phyloP scores from a whole-genome alignment of 2,113 vertebrate species.

The Nanger granti region DNA sequence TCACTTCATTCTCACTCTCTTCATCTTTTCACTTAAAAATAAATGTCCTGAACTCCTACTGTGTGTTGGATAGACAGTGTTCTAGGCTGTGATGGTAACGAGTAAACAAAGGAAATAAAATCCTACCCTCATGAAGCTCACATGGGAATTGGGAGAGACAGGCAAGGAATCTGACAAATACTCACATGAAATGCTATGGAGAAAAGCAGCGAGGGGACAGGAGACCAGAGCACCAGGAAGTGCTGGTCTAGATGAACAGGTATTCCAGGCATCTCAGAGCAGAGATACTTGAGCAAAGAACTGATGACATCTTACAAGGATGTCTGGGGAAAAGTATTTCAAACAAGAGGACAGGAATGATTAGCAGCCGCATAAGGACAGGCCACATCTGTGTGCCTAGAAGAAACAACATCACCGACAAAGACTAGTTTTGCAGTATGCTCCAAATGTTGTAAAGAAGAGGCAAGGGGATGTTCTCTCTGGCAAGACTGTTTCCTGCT shows the following conservation, averaged over 20 bases:
- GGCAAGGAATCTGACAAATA: not conserved
- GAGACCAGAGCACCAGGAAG: not conserved
- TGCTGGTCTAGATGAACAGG: not conserved
- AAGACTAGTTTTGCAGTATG: not conserved
- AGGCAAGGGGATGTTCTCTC: not conserved
- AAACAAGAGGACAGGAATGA: not conserved
- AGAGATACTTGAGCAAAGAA: not conserved
- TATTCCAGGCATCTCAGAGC: not conserved
- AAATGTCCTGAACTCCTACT: not conserved
- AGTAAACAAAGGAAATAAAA: not conserved
- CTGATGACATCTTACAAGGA: too few species aligned
- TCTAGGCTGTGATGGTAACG: not conserved
- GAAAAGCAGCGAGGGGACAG: not conserved
- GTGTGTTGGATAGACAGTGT: not conserved
- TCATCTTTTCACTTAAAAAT: not conserved
- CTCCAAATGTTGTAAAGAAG: not conserved
- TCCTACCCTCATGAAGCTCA: not conserved
- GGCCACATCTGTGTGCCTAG: not conserved
- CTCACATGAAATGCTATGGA: not conserved
- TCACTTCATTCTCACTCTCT: not conserved
- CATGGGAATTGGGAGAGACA: not conserved
- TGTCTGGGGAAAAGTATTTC: not conserved
- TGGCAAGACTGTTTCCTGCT: not conserved
- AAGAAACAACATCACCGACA: not conserved
- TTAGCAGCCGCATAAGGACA: not conserved